A percentile compares a stretch with the other conserved stretches of the same genome.
phyloP scores from a whole-genome alignment of 2,888 invertebrate species.

The Trichopria drosophilae region DNA sequence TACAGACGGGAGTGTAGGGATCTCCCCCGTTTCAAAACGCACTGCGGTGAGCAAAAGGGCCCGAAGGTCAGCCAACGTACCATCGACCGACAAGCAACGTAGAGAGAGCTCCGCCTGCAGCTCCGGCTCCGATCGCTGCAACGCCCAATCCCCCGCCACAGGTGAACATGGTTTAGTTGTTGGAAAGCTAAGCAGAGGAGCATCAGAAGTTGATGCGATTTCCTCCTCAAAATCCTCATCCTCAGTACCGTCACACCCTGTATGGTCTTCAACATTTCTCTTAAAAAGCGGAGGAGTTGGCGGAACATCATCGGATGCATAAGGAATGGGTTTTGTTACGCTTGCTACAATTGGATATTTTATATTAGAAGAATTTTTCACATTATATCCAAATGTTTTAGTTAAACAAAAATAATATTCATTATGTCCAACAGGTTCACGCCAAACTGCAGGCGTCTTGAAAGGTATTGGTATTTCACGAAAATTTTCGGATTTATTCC shows the following conservation, averaged over 20 bases:
- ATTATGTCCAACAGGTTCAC: neutral
- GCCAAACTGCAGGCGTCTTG: slow-evolving; percentile 7
- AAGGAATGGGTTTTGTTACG: neutral
- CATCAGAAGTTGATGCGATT: too few relatives aligned
- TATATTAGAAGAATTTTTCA: slow-evolving; percentile 10
- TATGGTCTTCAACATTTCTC: neutral
- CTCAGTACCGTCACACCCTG: neutral
- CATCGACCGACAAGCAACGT: too few relatives aligned
- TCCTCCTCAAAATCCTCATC: too few relatives aligned
- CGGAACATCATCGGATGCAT: neutral
- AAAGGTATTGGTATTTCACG: slow-evolving; percentile 12
- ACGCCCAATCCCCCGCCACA: too few relatives aligned
- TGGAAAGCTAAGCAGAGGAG: too few relatives aligned
- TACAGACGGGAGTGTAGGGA: too few relatives aligned
- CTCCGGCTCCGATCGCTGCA: too few relatives aligned
- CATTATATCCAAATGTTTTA: slow-evolving; percentile 11
- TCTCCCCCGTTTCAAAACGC: too few relatives aligned
- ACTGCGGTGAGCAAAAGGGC: too few relatives aligned
- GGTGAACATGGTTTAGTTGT: too few relatives aligned
- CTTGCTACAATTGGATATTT: slow-evolving; percentile 8
- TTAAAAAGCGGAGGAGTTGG: neutral
- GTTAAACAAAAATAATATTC: slow-evolving; percentile 13
- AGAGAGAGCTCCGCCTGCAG: too few relatives aligned
- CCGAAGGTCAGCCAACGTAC: too few relatives aligned
- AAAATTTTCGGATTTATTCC: slow-evolving; percentile 28